Conservation (phyloP, 2,113 vertebrate species). For the Festucalex cinctus region DNA sequence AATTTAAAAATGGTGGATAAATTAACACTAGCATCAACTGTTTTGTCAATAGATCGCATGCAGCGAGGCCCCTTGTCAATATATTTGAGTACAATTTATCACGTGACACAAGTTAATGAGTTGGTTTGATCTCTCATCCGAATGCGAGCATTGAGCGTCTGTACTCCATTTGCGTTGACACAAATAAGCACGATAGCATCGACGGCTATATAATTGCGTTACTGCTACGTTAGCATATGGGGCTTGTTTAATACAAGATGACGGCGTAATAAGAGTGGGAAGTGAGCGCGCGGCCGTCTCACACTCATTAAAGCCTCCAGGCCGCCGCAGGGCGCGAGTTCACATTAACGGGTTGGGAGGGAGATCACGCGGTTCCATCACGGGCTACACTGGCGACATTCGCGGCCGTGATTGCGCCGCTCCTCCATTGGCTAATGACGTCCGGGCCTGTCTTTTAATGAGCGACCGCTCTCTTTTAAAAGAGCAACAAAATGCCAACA, state of each 20-base stretch:
- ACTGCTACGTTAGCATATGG: no score
- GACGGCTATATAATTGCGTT: background rate
- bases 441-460: slow-evolving; percentile 89
- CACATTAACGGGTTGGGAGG: slow-evolving; percentile 76
- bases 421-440: slow-evolving; percentile 93
- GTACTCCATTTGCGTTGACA: background rate
- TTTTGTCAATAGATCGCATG: no score
- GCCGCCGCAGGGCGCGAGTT: slow-evolving; percentile 78
- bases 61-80: no score
- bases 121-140: background rate
- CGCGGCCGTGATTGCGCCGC: slow-evolving; percentile 94
- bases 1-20: no score
- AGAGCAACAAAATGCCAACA: slow-evolving; percentile 93
- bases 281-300: slow-evolving; percentile 41
- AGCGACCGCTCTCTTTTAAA: slow-evolving; percentile 85
- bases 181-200: background rate
- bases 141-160: background rate
- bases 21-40: no score
- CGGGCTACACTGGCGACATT: slow-evolving; percentile 95
- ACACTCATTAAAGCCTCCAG: slow-evolving; percentile 92
- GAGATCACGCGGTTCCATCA: slow-evolving; percentile 84
- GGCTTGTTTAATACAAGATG: background rate
- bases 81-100: no score
- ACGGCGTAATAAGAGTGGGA: slow-evolving; percentile 14
- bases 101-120: no score